These are phyloP conservation scores for Amiota communis DNA, from an alignment of 2,888 invertebrate species.

Conservation along the genomic window DNA sequence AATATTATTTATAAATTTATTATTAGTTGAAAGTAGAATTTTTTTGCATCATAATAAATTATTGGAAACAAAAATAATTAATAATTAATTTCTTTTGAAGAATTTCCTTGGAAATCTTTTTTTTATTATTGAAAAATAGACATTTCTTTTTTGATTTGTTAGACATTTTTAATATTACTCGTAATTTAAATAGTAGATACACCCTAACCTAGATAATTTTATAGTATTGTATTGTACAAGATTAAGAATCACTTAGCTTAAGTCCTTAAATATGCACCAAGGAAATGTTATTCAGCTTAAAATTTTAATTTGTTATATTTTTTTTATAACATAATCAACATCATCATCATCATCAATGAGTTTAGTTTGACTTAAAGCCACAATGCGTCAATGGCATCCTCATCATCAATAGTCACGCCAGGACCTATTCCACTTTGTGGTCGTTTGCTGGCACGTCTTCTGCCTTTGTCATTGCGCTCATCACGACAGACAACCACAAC, in stretches of 20 bases:
- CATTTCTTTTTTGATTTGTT: neutral
- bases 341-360: neutral
- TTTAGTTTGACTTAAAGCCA: conserved; percentile 49
- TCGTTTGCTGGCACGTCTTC: conserved; percentile 32
- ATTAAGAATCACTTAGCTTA: conserved; percentile 56
- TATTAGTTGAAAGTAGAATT: too few relatives aligned
- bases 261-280: conserved; percentile 11
- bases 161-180: neutral
- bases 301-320: neutral
- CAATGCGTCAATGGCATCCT: conserved; percentile 58
- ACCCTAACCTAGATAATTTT: neutral
- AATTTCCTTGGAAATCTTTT: neutral
- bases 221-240: conserved; percentile 12
- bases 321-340: neutral
- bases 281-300: neutral
- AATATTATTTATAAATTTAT: too few relatives aligned
- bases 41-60: too few relatives aligned
- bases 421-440: conserved; percentile 34
- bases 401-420: conserved; percentile 48
- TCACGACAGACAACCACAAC: conserved; percentile 46
- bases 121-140: neutral
- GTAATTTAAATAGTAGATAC: neutral
- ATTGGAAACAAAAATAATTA: too few relatives aligned
- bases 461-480: too few relatives aligned
- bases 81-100: too few relatives aligned